Percentiles rank a stretch among this genome's conserved stretches.
Conservation (phyloP, 1,140 invertebrate species). For the Diuraphis noxia region DNA sequence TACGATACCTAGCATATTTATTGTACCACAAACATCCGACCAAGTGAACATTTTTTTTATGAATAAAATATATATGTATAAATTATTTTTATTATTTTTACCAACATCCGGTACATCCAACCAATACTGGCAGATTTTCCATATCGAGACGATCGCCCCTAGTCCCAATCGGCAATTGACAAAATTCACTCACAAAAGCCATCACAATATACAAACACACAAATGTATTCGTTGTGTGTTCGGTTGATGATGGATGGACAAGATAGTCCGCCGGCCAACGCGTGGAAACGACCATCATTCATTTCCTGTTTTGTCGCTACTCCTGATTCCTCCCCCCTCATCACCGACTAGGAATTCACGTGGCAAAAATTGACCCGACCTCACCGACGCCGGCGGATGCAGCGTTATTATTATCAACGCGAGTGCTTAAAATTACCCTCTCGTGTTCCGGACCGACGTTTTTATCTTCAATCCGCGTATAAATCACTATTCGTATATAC, state of each 20-base stretch:
- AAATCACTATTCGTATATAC: constrained; percentile 29
- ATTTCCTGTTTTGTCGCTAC: not conserved
- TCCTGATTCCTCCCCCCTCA: not conserved
- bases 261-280: not conserved
- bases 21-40: not conserved
- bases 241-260: constrained; percentile 32
- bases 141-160: not conserved
- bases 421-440: not conserved
- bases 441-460: not conserved
- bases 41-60: not conserved
- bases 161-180: not conserved
- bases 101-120: not conserved
- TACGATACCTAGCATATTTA: not conserved
- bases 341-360: not conserved
- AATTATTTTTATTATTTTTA: not conserved
- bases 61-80: too few species aligned
- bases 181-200: not conserved
- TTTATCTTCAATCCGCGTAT: not conserved
- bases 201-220: not conserved
- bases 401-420: not conserved
- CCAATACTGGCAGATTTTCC: not conserved
- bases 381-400: not conserved
- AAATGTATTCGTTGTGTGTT: not conserved
- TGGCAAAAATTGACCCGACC: not conserved
- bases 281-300: constrained; percentile 12